phyloP scores from a whole-genome alignment of 1,140 invertebrate species.

The Thrips palmi region DNA sequence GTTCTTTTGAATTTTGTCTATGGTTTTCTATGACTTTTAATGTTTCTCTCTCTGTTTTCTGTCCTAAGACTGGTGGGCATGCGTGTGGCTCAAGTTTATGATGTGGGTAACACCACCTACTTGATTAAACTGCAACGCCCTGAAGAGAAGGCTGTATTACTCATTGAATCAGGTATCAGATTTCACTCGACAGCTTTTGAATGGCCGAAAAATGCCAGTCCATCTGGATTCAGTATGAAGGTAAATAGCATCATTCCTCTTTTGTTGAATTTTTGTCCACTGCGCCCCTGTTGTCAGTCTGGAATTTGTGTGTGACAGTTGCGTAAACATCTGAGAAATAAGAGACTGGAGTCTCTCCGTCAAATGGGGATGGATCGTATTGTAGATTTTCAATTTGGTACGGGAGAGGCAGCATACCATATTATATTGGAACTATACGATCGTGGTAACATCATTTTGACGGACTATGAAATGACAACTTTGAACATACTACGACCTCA shows the following conservation, averaged over 20 bases:
- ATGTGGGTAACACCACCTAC: constrained; percentile 94
- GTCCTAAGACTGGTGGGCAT: constrained; percentile 63
- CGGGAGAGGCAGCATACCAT: constrained; percentile 85
- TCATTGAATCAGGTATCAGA: constrained; percentile 86
- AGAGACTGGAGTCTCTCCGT: constrained; percentile 68
- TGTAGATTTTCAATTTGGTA: constrained; percentile 86
- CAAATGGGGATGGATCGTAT: constrained; percentile 81
- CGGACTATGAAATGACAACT: constrained; percentile 81
- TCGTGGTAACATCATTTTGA: constrained; percentile 88
- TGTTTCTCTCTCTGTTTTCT: constrained; percentile 10
- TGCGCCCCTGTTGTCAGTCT: constrained; percentile 12
- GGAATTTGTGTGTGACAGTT: constrained; percentile 41
- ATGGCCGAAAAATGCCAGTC: constrained; percentile 94
- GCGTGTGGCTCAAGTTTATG: constrained; percentile 93
- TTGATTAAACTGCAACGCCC: constrained; percentile 70
- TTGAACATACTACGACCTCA: constrained; percentile 86
- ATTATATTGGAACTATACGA: constrained; percentile 94
- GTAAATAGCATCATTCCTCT: constrained; percentile 25
- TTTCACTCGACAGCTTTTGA: constrained; percentile 91
- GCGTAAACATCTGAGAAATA: constrained; percentile 93
- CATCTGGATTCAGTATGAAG: constrained; percentile 97
- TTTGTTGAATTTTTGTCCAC: constrained; percentile 8
- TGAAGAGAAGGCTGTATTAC: constrained; percentile 67
- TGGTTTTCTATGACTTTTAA: constrained; percentile 6
- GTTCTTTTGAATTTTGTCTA: constrained; percentile 1